Percentiles rank a stretch among this genome's conserved stretches.
These are phyloP conservation scores for Gibbula magus DNA, from an alignment of 2,888 invertebrate genomes.

Conservation along the genomic window DNA sequence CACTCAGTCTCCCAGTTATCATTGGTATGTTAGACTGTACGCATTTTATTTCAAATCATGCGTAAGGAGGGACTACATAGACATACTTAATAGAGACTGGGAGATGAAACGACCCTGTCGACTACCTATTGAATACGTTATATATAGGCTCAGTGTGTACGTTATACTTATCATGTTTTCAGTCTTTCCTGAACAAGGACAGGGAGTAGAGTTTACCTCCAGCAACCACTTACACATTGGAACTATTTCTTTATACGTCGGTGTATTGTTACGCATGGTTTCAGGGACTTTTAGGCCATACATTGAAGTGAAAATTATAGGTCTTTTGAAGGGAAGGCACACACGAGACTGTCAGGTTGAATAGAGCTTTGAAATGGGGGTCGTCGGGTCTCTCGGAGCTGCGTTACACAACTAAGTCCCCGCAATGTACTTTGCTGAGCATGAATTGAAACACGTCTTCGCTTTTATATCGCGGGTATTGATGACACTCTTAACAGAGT, in stretches of 20 bases:
- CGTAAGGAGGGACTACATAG: too few relatives aligned
- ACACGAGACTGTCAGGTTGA: background rate
- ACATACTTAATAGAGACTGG: background rate
- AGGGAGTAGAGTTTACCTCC: background rate
- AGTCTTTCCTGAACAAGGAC: background rate
- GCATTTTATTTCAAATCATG: too few relatives aligned
- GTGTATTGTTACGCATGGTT: background rate
- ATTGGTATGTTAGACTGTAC: too few relatives aligned
- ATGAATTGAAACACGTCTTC: too few relatives aligned
- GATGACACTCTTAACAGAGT: too few relatives aligned
- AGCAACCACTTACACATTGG: background rate
- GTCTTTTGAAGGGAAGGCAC: background rate
- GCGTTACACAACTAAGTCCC: background rate
- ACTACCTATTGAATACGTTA: background rate
- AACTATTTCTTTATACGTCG: background rate
- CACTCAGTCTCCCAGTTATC: too few relatives aligned
- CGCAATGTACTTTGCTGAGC: too few relatives aligned
- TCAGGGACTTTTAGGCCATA: background rate
- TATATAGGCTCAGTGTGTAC: background rate
- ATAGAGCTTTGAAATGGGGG: background rate
- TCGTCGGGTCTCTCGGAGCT: background rate
- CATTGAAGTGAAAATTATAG: conserved; percentile 1
- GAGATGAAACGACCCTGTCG: background rate
- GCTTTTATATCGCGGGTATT: too few relatives aligned
- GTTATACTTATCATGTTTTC: background rate